Percentiles rank a stretch among this genome's conserved stretches.
Evolutionary conservation across 2,797 vertebrate species (phyloP).

Genomic region (Rallus crepitans): DNA sequence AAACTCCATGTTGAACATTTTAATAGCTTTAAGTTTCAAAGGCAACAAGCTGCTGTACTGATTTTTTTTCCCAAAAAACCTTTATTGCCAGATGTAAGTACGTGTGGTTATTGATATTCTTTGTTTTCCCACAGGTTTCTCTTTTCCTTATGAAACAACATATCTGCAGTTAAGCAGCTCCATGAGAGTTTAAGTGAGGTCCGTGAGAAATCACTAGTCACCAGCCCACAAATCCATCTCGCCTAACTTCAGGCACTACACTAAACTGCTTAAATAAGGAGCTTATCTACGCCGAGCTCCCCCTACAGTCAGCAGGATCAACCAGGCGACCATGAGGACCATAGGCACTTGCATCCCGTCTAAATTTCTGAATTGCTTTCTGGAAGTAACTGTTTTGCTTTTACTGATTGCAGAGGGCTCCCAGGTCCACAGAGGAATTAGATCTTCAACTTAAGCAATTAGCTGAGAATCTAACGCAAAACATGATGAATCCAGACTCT

Average conservation of each 20-base stretch:
- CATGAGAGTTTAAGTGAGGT: constrained; percentile 1
- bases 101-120: constrained; percentile 64
- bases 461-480: background rate
- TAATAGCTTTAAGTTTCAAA: constrained; percentile 79
- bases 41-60: constrained; percentile 69
- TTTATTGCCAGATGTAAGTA: constrained; percentile 74
- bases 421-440: background rate
- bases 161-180: constrained; percentile 55
- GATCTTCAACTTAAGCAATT: background rate
- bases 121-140: constrained; percentile 55
- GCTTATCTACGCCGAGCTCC: background rate
- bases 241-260: background rate
- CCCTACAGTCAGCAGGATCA: background rate
- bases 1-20: constrained; percentile 75
- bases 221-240: background rate
- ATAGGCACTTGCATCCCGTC: background rate
- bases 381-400: background rate
- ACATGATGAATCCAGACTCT: background rate
- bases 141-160: constrained; percentile 63
- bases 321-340: background rate
- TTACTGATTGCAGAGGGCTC: background rate
- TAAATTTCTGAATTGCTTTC: background rate
- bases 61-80: constrained; percentile 48
- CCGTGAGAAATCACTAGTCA: constrained; percentile 20
- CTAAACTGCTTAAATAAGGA: background rate